A percentile compares a stretch with the other conserved stretches of the same genome.
Conservation (phyloP, 2,113 vertebrate genomes). For the Chionodraco myersi region DNA sequence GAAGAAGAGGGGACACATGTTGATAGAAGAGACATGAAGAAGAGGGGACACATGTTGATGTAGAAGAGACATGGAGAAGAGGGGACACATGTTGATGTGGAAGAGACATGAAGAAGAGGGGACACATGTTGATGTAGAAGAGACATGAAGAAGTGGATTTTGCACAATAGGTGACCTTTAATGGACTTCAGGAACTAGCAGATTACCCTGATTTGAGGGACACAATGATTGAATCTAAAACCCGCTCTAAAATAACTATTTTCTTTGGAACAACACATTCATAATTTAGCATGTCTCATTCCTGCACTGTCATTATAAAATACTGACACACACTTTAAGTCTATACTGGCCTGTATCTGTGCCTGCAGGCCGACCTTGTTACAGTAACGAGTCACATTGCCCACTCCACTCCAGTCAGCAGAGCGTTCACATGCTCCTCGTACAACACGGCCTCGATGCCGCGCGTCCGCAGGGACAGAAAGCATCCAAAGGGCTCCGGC, state of each 20-base stretch:
- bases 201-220: too few relatives aligned
- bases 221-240: background rate
- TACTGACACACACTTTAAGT: background rate
- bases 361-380: slow-evolving; percentile 41
- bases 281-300: background rate
- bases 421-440: slow-evolving; percentile 81
- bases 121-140: too few relatives aligned
- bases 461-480: slow-evolving; percentile 62
- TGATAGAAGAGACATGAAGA: too few relatives aligned
- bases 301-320: background rate
- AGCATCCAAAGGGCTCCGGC: slow-evolving; percentile 67
- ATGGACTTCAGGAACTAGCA: too few relatives aligned
- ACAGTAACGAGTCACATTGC: slow-evolving; percentile 76
- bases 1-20: too few relatives aligned
- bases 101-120: too few relatives aligned
- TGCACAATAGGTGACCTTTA: too few relatives aligned
- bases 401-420: slow-evolving; percentile 73
- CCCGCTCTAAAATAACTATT: background rate
- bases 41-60: too few relatives aligned
- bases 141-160: too few relatives aligned
- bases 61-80: too few relatives aligned
- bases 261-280: background rate
- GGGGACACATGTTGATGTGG: too few relatives aligned
- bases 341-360: background rate
- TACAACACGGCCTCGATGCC: slow-evolving; percentile 75